phyloP scores from a whole-genome alignment of 35 echinoderm and acorn worm species.

The Ophiothrix spiculata region DNA sequence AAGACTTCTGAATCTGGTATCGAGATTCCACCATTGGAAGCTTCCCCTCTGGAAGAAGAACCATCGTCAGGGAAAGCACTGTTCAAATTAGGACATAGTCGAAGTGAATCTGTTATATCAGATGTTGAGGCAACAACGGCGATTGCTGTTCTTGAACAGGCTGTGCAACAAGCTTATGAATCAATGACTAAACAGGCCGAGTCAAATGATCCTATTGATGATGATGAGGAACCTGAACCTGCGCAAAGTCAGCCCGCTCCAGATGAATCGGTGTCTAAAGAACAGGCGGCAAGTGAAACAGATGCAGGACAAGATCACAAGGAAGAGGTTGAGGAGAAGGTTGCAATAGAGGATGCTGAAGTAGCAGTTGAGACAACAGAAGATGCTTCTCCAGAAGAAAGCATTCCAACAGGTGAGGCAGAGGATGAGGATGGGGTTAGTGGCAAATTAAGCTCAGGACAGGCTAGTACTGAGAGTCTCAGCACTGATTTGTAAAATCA shows the following conservation, averaged over 20 bases:
- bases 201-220: background rate
- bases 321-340: constrained; percentile 24
- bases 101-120: background rate
- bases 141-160: background rate
- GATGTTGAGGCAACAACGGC: background rate
- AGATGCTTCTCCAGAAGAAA: background rate
- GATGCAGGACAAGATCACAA: constrained; percentile 29
- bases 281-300: background rate
- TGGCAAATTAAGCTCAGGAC: background rate
- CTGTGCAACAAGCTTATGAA: background rate
- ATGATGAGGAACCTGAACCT: background rate
- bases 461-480: background rate
- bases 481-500: background rate
- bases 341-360: background rate
- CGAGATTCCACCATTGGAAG: background rate
- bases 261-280: background rate
- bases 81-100: background rate
- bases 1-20: background rate
- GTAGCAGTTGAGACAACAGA: background rate
- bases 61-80: background rate
- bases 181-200: background rate
- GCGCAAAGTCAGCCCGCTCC: no score
- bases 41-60: background rate
- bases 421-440: background rate
- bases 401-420: no score